Percentiles rank a stretch among this genome's conserved stretches.
Evolutionary conservation across 2,797 vertebrate genomes (phyloP).

Genomic region (Diplodus sargus): DNA sequence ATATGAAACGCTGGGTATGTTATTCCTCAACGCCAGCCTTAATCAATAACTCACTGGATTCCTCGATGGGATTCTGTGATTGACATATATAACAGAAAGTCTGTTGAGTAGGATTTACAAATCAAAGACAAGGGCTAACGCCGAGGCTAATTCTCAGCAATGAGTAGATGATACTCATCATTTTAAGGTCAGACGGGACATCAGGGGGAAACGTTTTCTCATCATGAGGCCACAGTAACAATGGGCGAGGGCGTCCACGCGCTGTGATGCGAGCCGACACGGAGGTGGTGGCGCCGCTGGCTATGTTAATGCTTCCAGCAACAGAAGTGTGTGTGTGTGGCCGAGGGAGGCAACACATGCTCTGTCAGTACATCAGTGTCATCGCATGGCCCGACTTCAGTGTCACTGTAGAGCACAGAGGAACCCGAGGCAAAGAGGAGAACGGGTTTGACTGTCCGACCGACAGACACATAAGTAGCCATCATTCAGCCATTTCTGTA

Average conservation of each 20-base stretch:
- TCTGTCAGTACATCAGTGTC: constrained; percentile 13
- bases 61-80: background rate
- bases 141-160: constrained; percentile 16
- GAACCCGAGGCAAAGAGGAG: constrained; percentile 7
- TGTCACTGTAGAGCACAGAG: constrained; percentile 1
- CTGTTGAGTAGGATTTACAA: background rate
- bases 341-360: constrained; percentile 38
- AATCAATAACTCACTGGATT: constrained; percentile 17
- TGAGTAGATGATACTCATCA: constrained; percentile 20
- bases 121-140: background rate
- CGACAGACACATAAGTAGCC: background rate
- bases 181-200: constrained; percentile 19
- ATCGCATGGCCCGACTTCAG: constrained; percentile 6
- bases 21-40: constrained; percentile 3
- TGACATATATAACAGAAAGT: constrained; percentile 14
- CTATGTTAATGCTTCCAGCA: constrained; percentile 34
- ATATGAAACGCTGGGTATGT: background rate
- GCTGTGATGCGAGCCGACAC: constrained; percentile 48
- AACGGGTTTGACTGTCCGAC: background rate
- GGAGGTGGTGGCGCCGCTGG: constrained; percentile 43
- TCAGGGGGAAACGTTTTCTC: constrained; percentile 1
- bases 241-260: background rate
- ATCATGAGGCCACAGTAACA: constrained; percentile 23
- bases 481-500: background rate
- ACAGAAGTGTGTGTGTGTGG: constrained; percentile 3